A percentile compares a stretch with the other conserved stretches of the same genome.
phyloP scores from a whole-genome alignment of 2,797 vertebrate genomes.

The Bradypodion ventrale region DNA sequence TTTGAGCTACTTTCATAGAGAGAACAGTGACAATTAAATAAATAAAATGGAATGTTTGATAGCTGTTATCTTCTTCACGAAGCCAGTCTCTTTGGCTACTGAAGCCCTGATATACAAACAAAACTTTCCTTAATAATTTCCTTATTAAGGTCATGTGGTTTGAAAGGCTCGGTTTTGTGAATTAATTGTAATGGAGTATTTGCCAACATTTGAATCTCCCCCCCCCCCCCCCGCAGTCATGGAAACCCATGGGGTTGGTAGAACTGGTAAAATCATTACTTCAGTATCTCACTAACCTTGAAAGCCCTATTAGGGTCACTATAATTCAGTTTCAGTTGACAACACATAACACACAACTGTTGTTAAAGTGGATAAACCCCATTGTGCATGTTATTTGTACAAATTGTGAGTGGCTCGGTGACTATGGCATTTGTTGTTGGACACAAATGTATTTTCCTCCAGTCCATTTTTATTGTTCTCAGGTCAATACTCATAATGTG shows the following conservation, averaged over 20 bases:
- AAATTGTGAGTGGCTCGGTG: not conserved
- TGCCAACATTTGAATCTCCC: not conserved
- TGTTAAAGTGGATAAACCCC: too few relatives aligned
- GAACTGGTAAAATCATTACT: too few relatives aligned
- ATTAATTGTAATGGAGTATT: not conserved
- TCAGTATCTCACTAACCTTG: too few relatives aligned
- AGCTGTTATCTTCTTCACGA: not conserved
- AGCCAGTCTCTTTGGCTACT: not conserved
- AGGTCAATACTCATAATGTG: not conserved
- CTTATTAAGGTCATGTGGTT: not conserved
- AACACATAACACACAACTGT: too few relatives aligned
- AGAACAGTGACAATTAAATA: too few relatives aligned
- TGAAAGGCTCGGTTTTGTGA: not conserved
- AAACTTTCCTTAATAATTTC: not conserved
- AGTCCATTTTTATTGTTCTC: not conserved
- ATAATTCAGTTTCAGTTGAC: too few relatives aligned
- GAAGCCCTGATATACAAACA: not conserved
- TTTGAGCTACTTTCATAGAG: too few relatives aligned
- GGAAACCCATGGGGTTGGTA: too few relatives aligned
- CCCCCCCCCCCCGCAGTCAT: too few relatives aligned
- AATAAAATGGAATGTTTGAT: not conserved
- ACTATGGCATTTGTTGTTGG: not conserved
- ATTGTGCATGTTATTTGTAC: not conserved
- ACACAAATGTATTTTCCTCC: not conserved
- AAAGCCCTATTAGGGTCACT: too few relatives aligned